These are phyloP conservation scores for Ostrea denselamellosa DNA, from an alignment of 1,140 invertebrate genomes.

Conservation along the genomic window DNA sequence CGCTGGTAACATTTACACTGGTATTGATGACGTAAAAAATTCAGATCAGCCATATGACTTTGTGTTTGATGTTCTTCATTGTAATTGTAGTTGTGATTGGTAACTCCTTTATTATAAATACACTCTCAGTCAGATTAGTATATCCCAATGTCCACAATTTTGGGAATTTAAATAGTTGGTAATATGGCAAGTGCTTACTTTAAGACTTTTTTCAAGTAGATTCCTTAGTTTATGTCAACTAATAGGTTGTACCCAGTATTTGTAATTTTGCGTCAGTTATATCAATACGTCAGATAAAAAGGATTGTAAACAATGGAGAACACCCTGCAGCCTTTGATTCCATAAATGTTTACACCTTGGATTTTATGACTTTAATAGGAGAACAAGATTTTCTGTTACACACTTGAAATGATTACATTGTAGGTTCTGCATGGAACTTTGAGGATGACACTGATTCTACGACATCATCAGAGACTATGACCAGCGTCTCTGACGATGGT, in stretches of 20 bases:
- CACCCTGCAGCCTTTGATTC: neutral
- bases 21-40: neutral
- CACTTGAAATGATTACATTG: slow-evolving; percentile 30
- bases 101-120: neutral
- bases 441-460: slow-evolving; percentile 70
- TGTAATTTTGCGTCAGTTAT: neutral
- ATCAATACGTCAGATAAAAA: neutral
- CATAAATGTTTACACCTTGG: neutral
- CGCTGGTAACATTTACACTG: neutral
- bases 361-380: neutral
- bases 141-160: neutral
- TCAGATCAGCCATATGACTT: neutral
- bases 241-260: neutral
- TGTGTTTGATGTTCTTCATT: neutral
- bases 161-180: neutral
- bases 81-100: neutral
- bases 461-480: slow-evolving; percentile 66
- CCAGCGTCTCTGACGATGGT: slow-evolving; percentile 57
- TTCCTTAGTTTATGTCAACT: neutral
- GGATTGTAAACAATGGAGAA: neutral
- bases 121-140: neutral
- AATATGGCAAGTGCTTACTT: neutral
- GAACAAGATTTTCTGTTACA: neutral
- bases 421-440: slow-evolving; percentile 72
- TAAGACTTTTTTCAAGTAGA: neutral